Evolutionary conservation across 2,113 vertebrate genomes (phyloP).

Genomic region (Nerophis lumbriciformis): DNA sequence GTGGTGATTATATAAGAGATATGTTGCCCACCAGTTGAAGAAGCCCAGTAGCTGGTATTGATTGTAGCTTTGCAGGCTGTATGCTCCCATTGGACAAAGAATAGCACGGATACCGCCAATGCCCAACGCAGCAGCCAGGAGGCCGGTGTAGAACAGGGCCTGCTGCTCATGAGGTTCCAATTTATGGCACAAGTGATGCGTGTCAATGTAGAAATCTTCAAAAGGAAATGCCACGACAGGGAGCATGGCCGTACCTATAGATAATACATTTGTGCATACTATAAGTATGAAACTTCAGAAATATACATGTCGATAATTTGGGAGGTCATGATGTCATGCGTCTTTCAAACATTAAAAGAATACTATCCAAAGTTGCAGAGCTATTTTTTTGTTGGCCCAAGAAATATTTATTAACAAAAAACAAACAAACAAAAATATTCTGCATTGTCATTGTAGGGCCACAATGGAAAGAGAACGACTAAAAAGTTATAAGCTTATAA

Average conservation of each 20-base stretch:
- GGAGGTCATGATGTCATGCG: too few species aligned
- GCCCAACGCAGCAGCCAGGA: constrained; percentile 78
- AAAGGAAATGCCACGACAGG: constrained; percentile 86
- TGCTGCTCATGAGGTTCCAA: constrained; percentile 73
- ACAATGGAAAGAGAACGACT: too few species aligned
- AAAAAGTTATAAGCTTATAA: too few species aligned
- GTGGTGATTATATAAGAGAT: background rate
- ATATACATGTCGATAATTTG: too few species aligned
- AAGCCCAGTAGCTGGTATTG: constrained; percentile 77
- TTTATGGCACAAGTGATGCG: constrained; percentile 66
- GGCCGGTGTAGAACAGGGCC: constrained; percentile 77
- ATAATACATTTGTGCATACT: background rate
- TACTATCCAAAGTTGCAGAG: too few species aligned
- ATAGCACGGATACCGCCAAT: constrained; percentile 83
- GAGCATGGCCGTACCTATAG: constrained; percentile 80
- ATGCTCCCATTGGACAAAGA: constrained; percentile 78
- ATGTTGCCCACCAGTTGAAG: constrained; percentile 82
- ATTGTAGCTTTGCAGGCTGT: constrained; percentile 71
- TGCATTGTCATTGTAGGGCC: too few species aligned
- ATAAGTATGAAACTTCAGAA: too few species aligned
- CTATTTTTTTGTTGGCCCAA: too few species aligned
- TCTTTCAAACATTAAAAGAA: too few species aligned
- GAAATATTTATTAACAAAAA: too few species aligned
- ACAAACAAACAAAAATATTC: too few species aligned
- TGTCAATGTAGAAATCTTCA: constrained; percentile 81